Evolutionary conservation across 23 tunicate genomes (phyloP).

Genomic region (Phallusia fumigata): DNA sequence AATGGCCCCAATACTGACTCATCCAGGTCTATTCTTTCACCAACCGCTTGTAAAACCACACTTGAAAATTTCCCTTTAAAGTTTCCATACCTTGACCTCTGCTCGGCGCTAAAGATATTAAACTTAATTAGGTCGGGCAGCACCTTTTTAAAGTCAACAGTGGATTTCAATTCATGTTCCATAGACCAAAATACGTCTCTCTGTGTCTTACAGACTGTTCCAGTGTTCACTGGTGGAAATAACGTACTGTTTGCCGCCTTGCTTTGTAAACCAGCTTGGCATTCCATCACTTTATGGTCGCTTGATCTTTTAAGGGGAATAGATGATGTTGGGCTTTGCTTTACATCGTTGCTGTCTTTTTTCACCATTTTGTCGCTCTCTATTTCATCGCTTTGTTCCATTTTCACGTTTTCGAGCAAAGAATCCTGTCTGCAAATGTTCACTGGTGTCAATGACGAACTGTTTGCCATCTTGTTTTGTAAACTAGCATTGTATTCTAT

Average conservation of each 20-base stretch:
- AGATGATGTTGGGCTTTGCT: too few species aligned
- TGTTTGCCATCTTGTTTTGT: too few species aligned
- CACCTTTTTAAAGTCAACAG: not conserved
- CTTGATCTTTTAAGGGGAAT: too few species aligned
- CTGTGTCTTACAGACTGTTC: not conserved
- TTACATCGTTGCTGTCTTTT: too few species aligned
- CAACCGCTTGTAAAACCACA: constrained; percentile 16
- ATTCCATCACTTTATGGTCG: too few species aligned
- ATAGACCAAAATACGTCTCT: constrained; percentile 8
- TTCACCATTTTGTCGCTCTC: not conserved
- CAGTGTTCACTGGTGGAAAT: not conserved
- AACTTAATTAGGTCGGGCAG: constrained; percentile 5
- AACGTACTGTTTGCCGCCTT: too few species aligned
- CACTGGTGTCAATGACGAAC: not conserved
- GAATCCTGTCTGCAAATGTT: not conserved
- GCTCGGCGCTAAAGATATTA: not conserved
- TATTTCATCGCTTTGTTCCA: too few species aligned
- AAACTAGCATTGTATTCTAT: too few species aligned
- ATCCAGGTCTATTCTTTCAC: constrained; percentile 19
- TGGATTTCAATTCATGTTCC: not conserved
- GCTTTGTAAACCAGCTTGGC: too few species aligned
- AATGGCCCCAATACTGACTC: constrained; percentile 2
- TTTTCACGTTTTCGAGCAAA: not conserved
- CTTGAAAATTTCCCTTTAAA: not conserved
- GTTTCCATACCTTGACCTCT: not conserved